Evolutionary conservation across 2,888 invertebrate genomes (phyloP), one percentile per base, ranked within the genome.

Genomic region (Patella caerulea): DNA sequence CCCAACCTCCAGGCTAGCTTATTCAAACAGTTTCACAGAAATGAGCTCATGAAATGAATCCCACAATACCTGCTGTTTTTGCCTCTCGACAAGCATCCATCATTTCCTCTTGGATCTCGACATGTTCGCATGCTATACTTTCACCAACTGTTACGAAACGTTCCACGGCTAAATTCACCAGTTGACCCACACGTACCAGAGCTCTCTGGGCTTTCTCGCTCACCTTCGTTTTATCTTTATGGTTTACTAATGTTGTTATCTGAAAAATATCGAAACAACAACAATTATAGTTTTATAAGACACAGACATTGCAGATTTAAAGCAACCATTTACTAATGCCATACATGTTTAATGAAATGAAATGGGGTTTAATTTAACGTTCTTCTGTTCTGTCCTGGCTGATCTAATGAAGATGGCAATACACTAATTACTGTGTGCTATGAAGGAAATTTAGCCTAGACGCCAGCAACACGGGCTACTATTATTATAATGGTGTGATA

Each of bases 11-110:
- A 24, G 24, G 24, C 24, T 24, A 24, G 24, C 24, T 24, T 34
- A 34, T 34, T 34, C 34, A 45, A 45, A 45, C 7, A 45, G 45
- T 7, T 45, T 9, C 1, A 9, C 7, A 45, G 45, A 45, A 45
- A 9, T 45, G 45, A 9, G 1, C 45, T 9, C 45, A 45, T 4
- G 45, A 45, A 19, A 73, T 3, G 70, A 53, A 56, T 15, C 29
- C 52, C 69, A 24, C 24, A 52, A 92, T 92, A 98, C 99, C 98
- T 91, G 98, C 98, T 89, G 96, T 94, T 87, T 98, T 93, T 19
- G 99, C 98, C 91, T 99, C 98, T 91, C 96, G 97, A 93, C 99
- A 99, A 52, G 99, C 98, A 88, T 98, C 97, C 92, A 96, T 98
- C 98, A 99, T 99, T 92, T 98, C 98, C 90, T 96, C 95, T 86